These are phyloP conservation scores for Drosophila azteca DNA, from an alignment of 1,140 invertebrate genomes.

Conservation along the genomic window DNA sequence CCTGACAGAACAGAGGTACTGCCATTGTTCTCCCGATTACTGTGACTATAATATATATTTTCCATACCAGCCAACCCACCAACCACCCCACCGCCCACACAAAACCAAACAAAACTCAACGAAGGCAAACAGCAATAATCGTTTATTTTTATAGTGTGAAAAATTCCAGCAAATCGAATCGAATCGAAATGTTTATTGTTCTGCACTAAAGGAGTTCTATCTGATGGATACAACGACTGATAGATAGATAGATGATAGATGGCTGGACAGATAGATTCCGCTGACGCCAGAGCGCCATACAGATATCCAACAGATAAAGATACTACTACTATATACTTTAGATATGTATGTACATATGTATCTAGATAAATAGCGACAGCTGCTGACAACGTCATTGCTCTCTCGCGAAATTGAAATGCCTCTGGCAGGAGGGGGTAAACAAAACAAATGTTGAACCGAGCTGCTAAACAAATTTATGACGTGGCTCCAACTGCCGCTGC, in stretches of 20 bases:
- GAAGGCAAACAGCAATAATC: conserved; percentile 8
- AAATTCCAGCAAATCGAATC: conserved; percentile 41
- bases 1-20: background rate
- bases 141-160: conserved; percentile 33
- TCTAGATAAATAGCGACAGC: conserved; percentile 20
- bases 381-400: conserved; percentile 54
- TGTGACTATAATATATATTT: background rate
- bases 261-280: conserved; percentile 27
- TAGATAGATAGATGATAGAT: conserved; percentile 30
- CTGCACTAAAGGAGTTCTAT: conserved; percentile 2
- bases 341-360: no score
- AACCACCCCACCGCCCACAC: conserved; percentile 22
- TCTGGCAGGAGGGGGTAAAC: conserved; percentile 4
- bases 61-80: no score
- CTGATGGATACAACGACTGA: conserved; percentile 24
- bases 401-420: no score
- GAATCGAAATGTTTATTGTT: conserved; percentile 25
- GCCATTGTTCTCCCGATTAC: conserved; percentile 22
- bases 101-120: conserved; percentile 20
- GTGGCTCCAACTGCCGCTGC: conserved; percentile 12
- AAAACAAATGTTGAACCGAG: conserved; percentile 19
- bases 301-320: no score
- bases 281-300: conserved; percentile 10
- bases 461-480: conserved; percentile 38
- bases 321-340: no score